A percentile compares a stretch with the other conserved stretches of the same genome.
Evolutionary conservation across 1,140 invertebrate genomes (phyloP).

Genomic region (Drosophila micromelanica): DNA sequence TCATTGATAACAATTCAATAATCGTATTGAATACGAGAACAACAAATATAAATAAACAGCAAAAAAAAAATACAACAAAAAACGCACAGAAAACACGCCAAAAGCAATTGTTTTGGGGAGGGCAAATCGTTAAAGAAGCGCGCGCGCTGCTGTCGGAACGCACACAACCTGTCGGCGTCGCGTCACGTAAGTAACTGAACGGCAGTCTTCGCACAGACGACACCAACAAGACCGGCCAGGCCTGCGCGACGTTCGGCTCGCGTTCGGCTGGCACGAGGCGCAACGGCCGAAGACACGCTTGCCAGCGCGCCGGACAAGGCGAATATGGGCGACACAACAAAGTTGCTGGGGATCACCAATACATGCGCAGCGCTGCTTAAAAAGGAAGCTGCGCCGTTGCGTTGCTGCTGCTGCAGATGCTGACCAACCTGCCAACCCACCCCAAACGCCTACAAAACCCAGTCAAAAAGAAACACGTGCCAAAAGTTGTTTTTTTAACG

Average conservation of each 20-base stretch:
- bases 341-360: conserved; percentile 4
- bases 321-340: background rate
- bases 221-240: conserved; percentile 1
- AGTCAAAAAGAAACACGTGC: conserved; percentile 43
- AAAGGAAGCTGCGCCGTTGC: background rate
- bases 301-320: background rate
- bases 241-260: background rate
- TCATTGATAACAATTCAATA: conserved; percentile 33
- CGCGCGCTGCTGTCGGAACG: conserved; percentile 9
- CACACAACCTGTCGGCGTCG: conserved; percentile 50
- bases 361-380: background rate
- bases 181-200: conserved; percentile 58
- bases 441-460: background rate
- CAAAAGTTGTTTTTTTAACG: conserved; percentile 29
- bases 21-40: conserved; percentile 3
- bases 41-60: conserved; percentile 9
- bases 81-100: conserved; percentile 28
- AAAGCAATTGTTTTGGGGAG: conserved; percentile 11
- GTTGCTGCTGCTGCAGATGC: background rate
- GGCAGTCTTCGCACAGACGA: conserved; percentile 2
- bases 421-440: background rate
- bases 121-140: conserved; percentile 9
- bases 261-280: background rate
- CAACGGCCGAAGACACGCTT: conserved; percentile 9
- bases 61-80: conserved; percentile 15